A percentile compares a stretch with the other conserved stretches of the same genome.
These are phyloP conservation scores for Tenthredo scrophulariae DNA, from an alignment of 2,888 invertebrate species.

Conservation along the genomic window DNA sequence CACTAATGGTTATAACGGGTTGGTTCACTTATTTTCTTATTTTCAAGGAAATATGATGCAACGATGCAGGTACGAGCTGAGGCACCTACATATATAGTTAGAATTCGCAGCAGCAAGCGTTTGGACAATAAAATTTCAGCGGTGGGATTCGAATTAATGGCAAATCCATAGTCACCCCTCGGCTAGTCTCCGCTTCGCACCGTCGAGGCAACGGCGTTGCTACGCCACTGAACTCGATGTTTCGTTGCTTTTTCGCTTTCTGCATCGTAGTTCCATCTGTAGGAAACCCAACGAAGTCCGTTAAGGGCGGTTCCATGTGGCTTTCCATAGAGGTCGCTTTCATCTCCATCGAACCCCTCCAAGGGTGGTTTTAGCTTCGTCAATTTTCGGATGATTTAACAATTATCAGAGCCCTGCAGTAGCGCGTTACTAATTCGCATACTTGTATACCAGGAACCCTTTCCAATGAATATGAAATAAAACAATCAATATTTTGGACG, in stretches of 20 bases:
- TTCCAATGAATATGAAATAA: constrained; percentile 12
- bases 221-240: constrained; percentile 49
- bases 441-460: background rate
- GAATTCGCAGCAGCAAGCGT: constrained; percentile 58
- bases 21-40: background rate
- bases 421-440: constrained; percentile 9
- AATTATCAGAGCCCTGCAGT: background rate
- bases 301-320: constrained; percentile 1
- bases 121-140: constrained; percentile 70
- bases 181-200: constrained; percentile 51
- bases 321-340: background rate
- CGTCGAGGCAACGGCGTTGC: constrained; percentile 56
- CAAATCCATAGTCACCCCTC: constrained; percentile 73
- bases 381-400: constrained; percentile 16
- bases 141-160: constrained; percentile 72
- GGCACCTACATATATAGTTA: constrained; percentile 6
- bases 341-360: background rate
- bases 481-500: background rate
- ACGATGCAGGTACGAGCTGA: background rate
- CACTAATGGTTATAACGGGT: background rate
- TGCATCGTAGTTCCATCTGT: constrained; percentile 45
- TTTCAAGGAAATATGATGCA: background rate
- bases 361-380: background rate
- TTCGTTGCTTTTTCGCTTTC: constrained; percentile 40
- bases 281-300: background rate